Conservation (phyloP, 1,140 invertebrate species). For the Apis laboriosa region DNA sequence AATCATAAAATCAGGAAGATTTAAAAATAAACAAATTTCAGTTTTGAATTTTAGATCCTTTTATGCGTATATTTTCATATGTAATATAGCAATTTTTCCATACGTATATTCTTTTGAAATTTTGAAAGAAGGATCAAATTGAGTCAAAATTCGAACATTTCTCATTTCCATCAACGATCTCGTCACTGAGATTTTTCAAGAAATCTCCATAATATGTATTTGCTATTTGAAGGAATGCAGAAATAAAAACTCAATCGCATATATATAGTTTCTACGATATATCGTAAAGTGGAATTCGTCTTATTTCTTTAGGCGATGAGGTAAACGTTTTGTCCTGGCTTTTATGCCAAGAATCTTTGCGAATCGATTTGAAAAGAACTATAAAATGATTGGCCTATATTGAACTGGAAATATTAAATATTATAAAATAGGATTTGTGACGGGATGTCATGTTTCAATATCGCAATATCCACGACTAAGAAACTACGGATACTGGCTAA, state of each 20-base stretch:
- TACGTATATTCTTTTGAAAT: background rate
- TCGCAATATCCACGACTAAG: too few species aligned
- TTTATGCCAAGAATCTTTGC: background rate
- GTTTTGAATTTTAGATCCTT: background rate
- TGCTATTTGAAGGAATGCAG: background rate
- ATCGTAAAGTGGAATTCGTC: conserved; percentile 6
- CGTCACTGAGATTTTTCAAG: background rate
- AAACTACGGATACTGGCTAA: too few species aligned
- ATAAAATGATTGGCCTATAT: background rate
- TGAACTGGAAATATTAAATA: background rate
- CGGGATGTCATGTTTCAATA: too few species aligned
- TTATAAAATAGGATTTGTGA: too few species aligned
- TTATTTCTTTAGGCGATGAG: background rate
- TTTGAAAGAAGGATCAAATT: too few species aligned
- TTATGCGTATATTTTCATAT: background rate
- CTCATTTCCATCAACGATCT: background rate
- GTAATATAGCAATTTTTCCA: background rate
- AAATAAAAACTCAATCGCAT: conserved; percentile 26
- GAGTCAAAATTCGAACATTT: background rate
- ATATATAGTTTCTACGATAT: background rate
- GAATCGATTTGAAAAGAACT: background rate
- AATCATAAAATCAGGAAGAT: background rate
- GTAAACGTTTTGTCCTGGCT: background rate
- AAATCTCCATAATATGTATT: conserved; percentile 25
- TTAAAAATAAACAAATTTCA: background rate